Evolutionary conservation across 1,140 invertebrate genomes (phyloP).

Genomic region (Linepithema humile): DNA sequence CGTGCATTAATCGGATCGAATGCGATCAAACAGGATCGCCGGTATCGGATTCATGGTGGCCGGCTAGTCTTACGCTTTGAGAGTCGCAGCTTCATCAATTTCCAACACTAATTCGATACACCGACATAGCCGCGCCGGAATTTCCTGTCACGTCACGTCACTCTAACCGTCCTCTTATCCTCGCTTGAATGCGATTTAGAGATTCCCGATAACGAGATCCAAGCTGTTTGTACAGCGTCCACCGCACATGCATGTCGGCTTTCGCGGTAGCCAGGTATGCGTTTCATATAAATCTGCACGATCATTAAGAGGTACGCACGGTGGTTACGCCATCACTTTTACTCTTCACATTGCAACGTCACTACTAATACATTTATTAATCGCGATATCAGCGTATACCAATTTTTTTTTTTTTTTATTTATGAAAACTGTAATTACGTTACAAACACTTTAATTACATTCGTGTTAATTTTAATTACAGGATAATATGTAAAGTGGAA

Average conservation of each 20-base stretch:
- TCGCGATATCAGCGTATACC: neutral
- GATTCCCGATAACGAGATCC: conserved; percentile 44
- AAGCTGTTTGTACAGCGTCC: conserved; percentile 25
- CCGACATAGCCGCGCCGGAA: conserved; percentile 48
- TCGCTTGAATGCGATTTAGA: conserved; percentile 56
- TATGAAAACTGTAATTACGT: neutral
- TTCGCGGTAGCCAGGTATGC: conserved; percentile 20
- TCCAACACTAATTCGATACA: conserved; percentile 64
- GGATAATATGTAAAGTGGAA: neutral
- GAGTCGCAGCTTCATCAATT: conserved; percentile 63
- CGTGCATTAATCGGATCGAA: conserved; percentile 57
- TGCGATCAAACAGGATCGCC: conserved; percentile 48
- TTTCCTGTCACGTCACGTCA: conserved; percentile 59
- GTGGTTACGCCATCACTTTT: conserved; percentile 19
- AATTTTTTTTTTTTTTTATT: no score
- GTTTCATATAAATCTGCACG: conserved; percentile 39
- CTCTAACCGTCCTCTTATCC: conserved; percentile 45
- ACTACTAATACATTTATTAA: conserved; percentile 31
- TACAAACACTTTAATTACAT: neutral
- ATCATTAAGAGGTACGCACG: conserved; percentile 26
- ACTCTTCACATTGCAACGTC: neutral
- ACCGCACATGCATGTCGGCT: conserved; percentile 16
- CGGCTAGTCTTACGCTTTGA: conserved; percentile 59
- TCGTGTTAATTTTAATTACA: conserved; percentile 18
- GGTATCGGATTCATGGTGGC: conserved; percentile 55